phyloP scores from a whole-genome alignment of 2,113 vertebrate genomes.

The Rousettus leschenaultii region DNA sequence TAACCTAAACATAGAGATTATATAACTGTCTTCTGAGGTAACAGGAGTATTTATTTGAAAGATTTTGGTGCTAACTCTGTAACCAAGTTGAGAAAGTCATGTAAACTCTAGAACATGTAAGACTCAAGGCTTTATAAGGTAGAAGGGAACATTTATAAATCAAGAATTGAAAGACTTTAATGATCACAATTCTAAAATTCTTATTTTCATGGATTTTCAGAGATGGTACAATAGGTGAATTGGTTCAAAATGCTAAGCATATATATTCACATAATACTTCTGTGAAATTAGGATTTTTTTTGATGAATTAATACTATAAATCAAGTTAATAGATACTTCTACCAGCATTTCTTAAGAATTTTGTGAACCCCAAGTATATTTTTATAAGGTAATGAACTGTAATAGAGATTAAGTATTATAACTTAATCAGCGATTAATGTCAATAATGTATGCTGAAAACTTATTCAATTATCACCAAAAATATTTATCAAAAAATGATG shows the following conservation, averaged over 20 bases:
- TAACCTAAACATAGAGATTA: neutral
- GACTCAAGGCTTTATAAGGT: neutral
- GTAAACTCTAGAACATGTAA: neutral
- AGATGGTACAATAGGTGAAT: neutral
- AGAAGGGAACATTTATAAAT: neutral
- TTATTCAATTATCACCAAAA: neutral
- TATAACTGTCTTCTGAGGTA: neutral
- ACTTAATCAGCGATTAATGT: neutral
- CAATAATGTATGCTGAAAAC: neutral
- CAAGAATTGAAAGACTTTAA: neutral
- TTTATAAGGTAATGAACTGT: conserved; percentile 20
- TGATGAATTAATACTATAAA: neutral
- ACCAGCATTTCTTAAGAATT: neutral
- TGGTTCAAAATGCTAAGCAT: conserved; percentile 25
- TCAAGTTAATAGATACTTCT: neutral
- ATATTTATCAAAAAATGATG: neutral
- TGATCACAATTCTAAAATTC: neutral
- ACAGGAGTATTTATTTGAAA: neutral
- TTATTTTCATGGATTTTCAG: conserved; percentile 38
- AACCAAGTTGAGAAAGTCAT: neutral
- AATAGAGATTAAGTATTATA: conserved; percentile 9
- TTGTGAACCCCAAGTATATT: neutral
- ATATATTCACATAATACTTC: neutral
- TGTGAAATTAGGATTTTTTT: neutral
- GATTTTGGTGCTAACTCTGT: neutral